phyloP scores from a whole-genome alignment of 2,797 vertebrate genomes.

The Galaxias olidus region DNA sequence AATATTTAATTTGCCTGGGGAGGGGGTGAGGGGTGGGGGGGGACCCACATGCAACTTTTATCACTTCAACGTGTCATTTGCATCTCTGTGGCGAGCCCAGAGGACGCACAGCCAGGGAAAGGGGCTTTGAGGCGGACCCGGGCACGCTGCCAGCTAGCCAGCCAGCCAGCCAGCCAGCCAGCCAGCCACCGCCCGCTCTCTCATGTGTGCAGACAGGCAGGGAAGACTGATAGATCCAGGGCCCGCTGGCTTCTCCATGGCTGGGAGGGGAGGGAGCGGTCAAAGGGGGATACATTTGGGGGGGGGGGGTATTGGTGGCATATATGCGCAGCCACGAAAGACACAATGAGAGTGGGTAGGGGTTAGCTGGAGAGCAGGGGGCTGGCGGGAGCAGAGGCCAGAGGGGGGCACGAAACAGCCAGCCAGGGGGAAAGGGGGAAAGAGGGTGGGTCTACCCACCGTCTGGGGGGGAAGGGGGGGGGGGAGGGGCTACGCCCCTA shows the following conservation, averaged over 20 bases:
- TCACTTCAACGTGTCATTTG: conserved; percentile 34
- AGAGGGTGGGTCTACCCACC: neutral
- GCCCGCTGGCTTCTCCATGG: neutral
- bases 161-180: too few species aligned
- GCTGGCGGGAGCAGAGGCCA: conserved; percentile 6
- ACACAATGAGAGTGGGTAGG: neutral
- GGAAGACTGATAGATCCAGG: conserved; percentile 23
- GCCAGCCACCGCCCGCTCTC: conserved; percentile 7
- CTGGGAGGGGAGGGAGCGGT: neutral
- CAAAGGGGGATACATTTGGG: neutral
- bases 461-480: neutral
- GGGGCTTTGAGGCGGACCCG: conserved; percentile 12
- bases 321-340: neutral
- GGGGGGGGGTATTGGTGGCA: neutral
- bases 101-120: conserved; percentile 10
- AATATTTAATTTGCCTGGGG: conserved; percentile 49
- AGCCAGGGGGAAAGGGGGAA: neutral
- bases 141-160: conserved; percentile 23
- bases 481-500: neutral
- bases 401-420: too few species aligned
- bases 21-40: too few species aligned
- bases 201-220: conserved; percentile 35
- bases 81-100: conserved; percentile 21
- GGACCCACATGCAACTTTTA: conserved; percentile 34
- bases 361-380: conserved; percentile 8